Evolutionary conservation across 2,888 invertebrate species (phyloP).

Genomic region (Entomobrya proxima): DNA sequence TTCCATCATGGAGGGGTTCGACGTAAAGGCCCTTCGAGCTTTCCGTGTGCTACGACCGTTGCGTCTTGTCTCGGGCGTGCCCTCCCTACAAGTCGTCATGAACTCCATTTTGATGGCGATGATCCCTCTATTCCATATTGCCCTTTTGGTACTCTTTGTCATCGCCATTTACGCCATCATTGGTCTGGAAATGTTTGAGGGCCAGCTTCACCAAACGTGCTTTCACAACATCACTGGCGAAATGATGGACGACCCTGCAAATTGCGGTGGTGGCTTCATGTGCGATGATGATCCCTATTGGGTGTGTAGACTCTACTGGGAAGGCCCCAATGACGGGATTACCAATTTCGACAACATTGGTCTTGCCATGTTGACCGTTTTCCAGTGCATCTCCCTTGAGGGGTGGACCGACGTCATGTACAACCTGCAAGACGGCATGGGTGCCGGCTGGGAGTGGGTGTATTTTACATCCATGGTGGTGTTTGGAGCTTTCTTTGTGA

Average conservation of each 20-base stretch:
- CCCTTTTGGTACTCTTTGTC: constrained; percentile 74
- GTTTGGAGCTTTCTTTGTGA: constrained; percentile 82
- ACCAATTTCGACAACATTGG: constrained; percentile 83
- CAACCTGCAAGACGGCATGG: constrained; percentile 80
- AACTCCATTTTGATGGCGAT: constrained; percentile 82
- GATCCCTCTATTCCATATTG: constrained; percentile 79
- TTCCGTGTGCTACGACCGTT: constrained; percentile 82
- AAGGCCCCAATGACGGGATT: constrained; percentile 80
- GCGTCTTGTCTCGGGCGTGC: constrained; percentile 82
- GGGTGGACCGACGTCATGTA: constrained; percentile 82
- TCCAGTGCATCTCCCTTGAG: constrained; percentile 82
- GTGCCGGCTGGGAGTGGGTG: constrained; percentile 80
- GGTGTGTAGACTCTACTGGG: constrained; percentile 77
- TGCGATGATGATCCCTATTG: constrained; percentile 72
- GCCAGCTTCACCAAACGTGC: constrained; percentile 81
- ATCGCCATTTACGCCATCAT: constrained; percentile 75
- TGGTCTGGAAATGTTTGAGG: constrained; percentile 79
- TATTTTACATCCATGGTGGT: constrained; percentile 82
- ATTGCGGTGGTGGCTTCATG: constrained; percentile 77
- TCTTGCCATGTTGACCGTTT: constrained; percentile 82
- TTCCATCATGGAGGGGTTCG: constrained; percentile 79
- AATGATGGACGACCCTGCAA: constrained; percentile 78
- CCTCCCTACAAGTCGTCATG: constrained; percentile 82
- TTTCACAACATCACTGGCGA: constrained; percentile 78
- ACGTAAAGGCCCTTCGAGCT: constrained; percentile 82